These are phyloP conservation scores for Astyanax mexicanus DNA, from an alignment of 2,797 vertebrate genomes.

Conservation along the genomic window DNA sequence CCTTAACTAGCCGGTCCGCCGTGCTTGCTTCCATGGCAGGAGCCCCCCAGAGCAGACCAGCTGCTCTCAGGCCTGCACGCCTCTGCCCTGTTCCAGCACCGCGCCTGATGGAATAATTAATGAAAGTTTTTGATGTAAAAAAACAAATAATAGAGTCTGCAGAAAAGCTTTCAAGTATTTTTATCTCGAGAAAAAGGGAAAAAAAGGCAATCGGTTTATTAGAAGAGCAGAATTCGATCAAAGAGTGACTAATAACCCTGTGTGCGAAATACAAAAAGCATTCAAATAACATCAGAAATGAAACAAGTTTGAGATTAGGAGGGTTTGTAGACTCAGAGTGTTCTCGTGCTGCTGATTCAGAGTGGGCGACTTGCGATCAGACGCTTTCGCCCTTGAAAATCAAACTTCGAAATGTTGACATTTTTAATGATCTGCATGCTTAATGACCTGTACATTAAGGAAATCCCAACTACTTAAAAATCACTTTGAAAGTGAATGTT, in stretches of 20 bases:
- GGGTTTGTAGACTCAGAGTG: conserved; percentile 57
- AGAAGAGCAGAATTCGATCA: conserved; percentile 71
- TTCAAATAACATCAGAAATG: conserved; percentile 67
- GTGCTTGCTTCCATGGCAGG: conserved; percentile 31
- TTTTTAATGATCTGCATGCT: conserved; percentile 22
- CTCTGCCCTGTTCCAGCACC: conserved; percentile 42
- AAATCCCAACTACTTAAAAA: neutral
- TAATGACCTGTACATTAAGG: neutral
- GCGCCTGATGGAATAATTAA: conserved; percentile 75
- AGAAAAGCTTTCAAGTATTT: conserved; percentile 68
- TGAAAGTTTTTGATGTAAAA: conserved; percentile 72
- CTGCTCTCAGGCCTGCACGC: conserved; percentile 13
- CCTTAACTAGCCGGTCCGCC: conserved; percentile 11
- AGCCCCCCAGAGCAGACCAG: conserved; percentile 29
- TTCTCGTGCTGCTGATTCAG: conserved; percentile 36
- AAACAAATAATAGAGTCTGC: conserved; percentile 63
- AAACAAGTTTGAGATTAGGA: conserved; percentile 66
- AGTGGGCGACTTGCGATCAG: conserved; percentile 57
- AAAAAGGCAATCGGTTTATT: conserved; percentile 59
- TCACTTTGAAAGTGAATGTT: too few species aligned
- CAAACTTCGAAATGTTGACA: conserved; percentile 47
- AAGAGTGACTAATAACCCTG: conserved; percentile 67
- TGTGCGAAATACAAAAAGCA: conserved; percentile 57
- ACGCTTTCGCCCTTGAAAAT: conserved; percentile 60
- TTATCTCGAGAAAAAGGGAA: conserved; percentile 59